Conservation (phyloP, 2,113 vertebrate genomes). For the Nymphicus hollandicus region DNA sequence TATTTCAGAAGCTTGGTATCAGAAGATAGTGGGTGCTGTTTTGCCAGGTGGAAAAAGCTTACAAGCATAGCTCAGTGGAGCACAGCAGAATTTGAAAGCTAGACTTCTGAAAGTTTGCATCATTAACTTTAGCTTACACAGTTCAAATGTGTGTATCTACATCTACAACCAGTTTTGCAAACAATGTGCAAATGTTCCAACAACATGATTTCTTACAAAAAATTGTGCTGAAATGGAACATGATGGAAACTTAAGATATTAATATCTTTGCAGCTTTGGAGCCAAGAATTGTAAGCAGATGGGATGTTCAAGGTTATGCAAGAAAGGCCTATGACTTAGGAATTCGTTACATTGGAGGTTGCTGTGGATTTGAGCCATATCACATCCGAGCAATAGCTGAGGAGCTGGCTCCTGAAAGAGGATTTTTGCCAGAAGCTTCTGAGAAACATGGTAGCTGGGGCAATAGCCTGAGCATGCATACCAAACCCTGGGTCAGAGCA, state of each 20-base stretch:
- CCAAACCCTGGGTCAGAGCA: conserved; percentile 96
- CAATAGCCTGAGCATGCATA: conserved; percentile 87
- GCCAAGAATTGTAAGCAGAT: conserved; percentile 88
- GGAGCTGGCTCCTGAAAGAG: conserved; percentile 87
- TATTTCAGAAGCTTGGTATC: background rate
- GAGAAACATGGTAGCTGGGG: conserved; percentile 95
- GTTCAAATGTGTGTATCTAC: background rate
- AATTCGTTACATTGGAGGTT: conserved; percentile 90
- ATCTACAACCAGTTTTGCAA: background rate
- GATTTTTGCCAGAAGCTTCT: conserved; percentile 84
- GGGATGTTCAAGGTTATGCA: conserved; percentile 95
- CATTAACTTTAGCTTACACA: background rate
- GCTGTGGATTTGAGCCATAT: conserved; percentile 95
- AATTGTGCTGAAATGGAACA: background rate
- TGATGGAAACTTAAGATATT: background rate
- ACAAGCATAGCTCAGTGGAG: background rate
- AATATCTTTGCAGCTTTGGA: conserved; percentile 81
- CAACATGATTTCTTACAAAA: background rate
- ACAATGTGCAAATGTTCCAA: background rate
- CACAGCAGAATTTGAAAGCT: background rate
- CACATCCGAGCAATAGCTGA: conserved; percentile 90
- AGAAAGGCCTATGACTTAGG: conserved; percentile 88
- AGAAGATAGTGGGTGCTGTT: background rate
- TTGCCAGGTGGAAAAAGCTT: background rate
- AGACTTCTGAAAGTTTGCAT: background rate